These are phyloP conservation scores for Peromyscus attwateri DNA, from an alignment of 2,797 vertebrate species.

Conservation along the genomic window DNA sequence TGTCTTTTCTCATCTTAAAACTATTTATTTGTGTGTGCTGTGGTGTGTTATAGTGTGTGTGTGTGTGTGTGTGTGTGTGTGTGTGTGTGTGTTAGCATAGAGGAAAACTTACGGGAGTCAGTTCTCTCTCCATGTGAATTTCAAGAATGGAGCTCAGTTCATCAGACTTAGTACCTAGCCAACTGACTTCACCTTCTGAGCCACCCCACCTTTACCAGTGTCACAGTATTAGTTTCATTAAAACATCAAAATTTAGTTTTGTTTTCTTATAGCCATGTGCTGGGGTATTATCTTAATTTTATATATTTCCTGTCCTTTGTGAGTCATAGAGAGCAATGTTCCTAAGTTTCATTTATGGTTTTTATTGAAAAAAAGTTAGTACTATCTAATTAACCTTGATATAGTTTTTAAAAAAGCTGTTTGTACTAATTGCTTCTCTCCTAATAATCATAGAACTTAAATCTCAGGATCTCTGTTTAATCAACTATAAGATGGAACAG, in stretches of 20 bases:
- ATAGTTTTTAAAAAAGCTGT: not conserved
- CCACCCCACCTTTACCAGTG: not conserved
- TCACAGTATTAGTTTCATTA: not conserved
- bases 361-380: conserved; percentile 21
- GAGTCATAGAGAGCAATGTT: not conserved
- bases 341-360: conserved; percentile 9
- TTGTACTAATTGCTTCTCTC: not conserved
- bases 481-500: not conserved
- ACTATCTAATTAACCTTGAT: not conserved
- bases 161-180: not conserved
- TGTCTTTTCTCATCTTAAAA: not conserved
- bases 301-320: not conserved
- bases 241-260: not conserved
- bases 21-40: not conserved
- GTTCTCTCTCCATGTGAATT: not conserved
- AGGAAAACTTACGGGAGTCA: not conserved
- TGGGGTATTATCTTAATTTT: not conserved
- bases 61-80: not conserved
- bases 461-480: not conserved
- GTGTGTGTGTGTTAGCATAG: not conserved
- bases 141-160: not conserved
- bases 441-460: not conserved
- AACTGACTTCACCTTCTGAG: not conserved
- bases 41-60: not conserved
- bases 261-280: conserved; percentile 3